Conservation (phyloP, 1,140 invertebrate species). For the Drosophila nasuta region DNA sequence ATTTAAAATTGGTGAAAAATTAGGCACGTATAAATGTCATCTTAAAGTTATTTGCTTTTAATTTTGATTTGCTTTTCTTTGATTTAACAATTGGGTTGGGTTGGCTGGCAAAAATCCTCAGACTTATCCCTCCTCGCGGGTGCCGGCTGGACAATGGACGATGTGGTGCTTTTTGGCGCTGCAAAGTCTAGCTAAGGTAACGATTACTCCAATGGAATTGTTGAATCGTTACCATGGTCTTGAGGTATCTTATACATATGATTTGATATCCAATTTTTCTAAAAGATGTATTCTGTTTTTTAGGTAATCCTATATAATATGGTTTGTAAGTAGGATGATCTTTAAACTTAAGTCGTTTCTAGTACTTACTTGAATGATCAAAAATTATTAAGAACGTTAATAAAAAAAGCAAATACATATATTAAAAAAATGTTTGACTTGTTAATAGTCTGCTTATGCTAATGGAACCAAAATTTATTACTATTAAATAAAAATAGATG, state of each 20-base stretch:
- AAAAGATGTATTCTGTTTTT: no score
- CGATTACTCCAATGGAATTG: not conserved
- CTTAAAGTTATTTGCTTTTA: not conserved
- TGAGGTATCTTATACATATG: constrained; percentile 16
- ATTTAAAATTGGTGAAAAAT: constrained; percentile 14
- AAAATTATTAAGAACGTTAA: no score
- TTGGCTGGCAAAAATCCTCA: constrained; percentile 54
- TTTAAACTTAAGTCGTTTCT: no score
- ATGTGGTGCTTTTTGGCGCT: not conserved
- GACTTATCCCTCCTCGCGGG: constrained; percentile 47
- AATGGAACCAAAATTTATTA: no score
- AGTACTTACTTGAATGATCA: no score
- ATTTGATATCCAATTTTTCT: not conserved
- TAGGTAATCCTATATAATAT: no score
- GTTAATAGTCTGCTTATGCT: no score
- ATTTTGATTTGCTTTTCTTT: constrained; percentile 2
- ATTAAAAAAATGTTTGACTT: no score
- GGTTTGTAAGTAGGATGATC: no score
- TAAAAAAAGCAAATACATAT: no score
- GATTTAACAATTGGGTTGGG: constrained; percentile 13
- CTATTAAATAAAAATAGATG: no score
- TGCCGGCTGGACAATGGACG: constrained; percentile 48
- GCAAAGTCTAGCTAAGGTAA: constrained; percentile 40
- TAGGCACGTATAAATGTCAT: not conserved
- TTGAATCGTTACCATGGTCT: constrained; percentile 37